phyloP scores from a whole-genome alignment of 2,888 invertebrate genomes.

The Xanthorhoe spadicearia region DNA sequence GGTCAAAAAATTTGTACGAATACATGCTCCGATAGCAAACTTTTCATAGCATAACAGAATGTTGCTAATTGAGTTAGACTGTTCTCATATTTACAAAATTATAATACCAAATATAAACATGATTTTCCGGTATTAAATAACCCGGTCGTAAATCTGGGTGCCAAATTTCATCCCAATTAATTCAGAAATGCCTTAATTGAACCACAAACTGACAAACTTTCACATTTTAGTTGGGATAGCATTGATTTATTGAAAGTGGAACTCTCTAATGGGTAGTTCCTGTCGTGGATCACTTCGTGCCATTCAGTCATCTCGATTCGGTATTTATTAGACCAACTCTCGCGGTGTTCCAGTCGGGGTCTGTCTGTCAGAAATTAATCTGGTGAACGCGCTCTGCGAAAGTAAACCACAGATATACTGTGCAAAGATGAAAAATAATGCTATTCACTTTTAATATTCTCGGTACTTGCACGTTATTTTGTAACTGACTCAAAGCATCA shows the following conservation, averaged over 20 bases:
- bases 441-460: too few species aligned
- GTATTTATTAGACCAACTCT: slow-evolving; percentile 29
- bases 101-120: slow-evolving; percentile 31
- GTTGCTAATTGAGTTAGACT: slow-evolving; percentile 8
- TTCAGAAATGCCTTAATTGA: slow-evolving; percentile 27
- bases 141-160: slow-evolving; percentile 28
- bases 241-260: slow-evolving; percentile 33
- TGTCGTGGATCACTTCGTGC: slow-evolving; percentile 31
- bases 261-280: slow-evolving; percentile 35
- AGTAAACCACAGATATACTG: too few species aligned
- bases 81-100: slow-evolving; percentile 29
- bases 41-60: slow-evolving; percentile 2
- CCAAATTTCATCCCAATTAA: slow-evolving; percentile 36
- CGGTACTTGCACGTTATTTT: too few species aligned
- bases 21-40: slow-evolving; percentile 12
- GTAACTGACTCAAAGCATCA: too few species aligned
- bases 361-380: background rate
- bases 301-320: slow-evolving; percentile 30
- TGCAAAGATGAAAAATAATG: too few species aligned
- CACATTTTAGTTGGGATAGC: slow-evolving; percentile 34
- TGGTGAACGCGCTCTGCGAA: background rate
- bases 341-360: slow-evolving; percentile 5
- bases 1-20: slow-evolving; percentile 14
- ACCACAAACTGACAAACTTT: slow-evolving; percentile 33
- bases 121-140: slow-evolving; percentile 29